Percentiles rank a stretch among this genome's conserved stretches.
Conservation (phyloP, 2,797 vertebrate genomes). For the Malurus splendens region DNA sequence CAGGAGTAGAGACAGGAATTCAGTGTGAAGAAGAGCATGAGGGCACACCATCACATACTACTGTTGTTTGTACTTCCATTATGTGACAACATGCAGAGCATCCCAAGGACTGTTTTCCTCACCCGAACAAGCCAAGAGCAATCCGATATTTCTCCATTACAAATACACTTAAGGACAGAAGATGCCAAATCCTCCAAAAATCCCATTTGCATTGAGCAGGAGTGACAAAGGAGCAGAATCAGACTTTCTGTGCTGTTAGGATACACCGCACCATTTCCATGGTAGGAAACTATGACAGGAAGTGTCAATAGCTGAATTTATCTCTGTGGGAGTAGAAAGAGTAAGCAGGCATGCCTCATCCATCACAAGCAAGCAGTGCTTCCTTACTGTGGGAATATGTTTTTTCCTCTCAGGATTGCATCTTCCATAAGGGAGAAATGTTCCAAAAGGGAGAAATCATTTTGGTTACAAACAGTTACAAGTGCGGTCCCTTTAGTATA, state of each 20-base stretch:
- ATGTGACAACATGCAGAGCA: fast-evolving
- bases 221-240: not conserved
- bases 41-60: not conserved
- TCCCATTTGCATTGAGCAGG: not conserved
- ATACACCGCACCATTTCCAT: not conserved
- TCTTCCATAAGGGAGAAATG: not conserved
- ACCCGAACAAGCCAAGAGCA: not conserved
- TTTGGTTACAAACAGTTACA: not conserved
- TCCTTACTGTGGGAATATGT: not conserved
- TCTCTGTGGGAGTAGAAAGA: not conserved
- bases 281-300: not conserved
- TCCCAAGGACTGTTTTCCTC: not conserved
- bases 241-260: not conserved
- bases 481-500: not conserved
- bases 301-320: not conserved
- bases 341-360: not conserved
- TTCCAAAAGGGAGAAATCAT: not conserved
- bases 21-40: not conserved
- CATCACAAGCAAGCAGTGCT: not conserved
- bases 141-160: not conserved
- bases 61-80: not conserved
- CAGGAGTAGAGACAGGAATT: not conserved
- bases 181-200: not conserved
- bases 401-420: not conserved
- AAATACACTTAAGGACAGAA: not conserved